Evolutionary conservation across 2,888 invertebrate species (phyloP).

Genomic region (Apamea epomidion): DNA sequence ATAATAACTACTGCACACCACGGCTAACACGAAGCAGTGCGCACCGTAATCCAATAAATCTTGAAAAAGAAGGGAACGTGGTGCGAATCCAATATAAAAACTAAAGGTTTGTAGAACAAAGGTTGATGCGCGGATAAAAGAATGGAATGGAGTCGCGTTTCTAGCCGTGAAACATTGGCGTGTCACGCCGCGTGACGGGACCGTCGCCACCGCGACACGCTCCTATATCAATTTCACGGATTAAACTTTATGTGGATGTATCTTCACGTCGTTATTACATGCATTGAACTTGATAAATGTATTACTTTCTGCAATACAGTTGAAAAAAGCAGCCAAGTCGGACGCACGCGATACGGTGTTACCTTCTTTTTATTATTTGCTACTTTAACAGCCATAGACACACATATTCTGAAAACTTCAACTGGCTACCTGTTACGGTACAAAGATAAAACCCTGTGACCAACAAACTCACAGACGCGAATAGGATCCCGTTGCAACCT

Average conservation of each 20-base stretch:
- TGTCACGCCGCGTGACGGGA: conserved; percentile 78
- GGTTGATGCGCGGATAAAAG: conserved; percentile 80
- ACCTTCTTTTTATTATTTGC: background rate
- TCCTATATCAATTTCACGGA: conserved; percentile 81
- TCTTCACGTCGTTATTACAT: conserved; percentile 57
- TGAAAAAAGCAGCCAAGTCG: background rate
- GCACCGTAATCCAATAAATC: conserved; percentile 76
- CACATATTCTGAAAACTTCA: background rate
- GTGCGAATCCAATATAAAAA: conserved; percentile 78
- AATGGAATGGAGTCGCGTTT: conserved; percentile 73
- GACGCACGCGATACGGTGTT: no score
- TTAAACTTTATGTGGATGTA: conserved; percentile 68
- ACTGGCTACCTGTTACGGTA: no score
- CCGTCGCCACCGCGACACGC: conserved; percentile 66
- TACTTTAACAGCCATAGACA: background rate
- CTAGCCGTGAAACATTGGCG: conserved; percentile 81
- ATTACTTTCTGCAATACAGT: conserved; percentile 1
- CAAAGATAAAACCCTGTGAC: background rate
- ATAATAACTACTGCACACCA: conserved; percentile 58
- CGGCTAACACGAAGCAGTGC: conserved; percentile 65
- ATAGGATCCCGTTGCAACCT: background rate
- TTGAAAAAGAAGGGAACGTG: conserved; percentile 72
- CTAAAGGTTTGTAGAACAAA: conserved; percentile 80
- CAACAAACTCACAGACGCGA: background rate
- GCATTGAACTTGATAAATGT: conserved; percentile 51